Percentiles rank a stretch among this genome's conserved stretches.
These are phyloP conservation scores for Leptogaster cylindrica DNA, from an alignment of 2,888 invertebrate species.

Conservation along the genomic window DNA sequence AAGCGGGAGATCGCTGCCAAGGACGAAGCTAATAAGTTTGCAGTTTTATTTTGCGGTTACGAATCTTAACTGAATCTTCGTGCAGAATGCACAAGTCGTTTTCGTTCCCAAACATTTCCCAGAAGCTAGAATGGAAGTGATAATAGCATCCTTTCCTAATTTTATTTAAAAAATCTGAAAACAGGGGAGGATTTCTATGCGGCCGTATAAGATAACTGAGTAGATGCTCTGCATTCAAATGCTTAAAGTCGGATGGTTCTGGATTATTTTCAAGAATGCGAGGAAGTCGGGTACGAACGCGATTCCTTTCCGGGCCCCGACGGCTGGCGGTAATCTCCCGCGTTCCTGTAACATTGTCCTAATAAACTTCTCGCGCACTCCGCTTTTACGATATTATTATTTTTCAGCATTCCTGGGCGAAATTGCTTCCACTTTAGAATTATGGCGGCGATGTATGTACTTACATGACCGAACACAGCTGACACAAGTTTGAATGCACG, in stretches of 20 bases:
- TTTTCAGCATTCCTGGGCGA: slow-evolving; percentile 22
- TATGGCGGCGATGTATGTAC: slow-evolving; percentile 16
- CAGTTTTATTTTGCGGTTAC: slow-evolving; percentile 18
- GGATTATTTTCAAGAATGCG: slow-evolving; percentile 9
- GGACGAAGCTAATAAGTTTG: slow-evolving; percentile 18
- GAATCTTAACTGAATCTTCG: background rate
- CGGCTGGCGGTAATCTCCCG: slow-evolving; percentile 13
- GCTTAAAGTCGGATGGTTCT: slow-evolving; percentile 4
- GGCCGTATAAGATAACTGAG: slow-evolving; percentile 19
- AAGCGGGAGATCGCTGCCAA: no score
- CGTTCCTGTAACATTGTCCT: background rate
- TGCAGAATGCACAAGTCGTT: background rate
- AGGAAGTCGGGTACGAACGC: background rate
- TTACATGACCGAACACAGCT: slow-evolving; percentile 15
- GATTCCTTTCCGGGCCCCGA: background rate
- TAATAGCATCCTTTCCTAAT: slow-evolving; percentile 30
- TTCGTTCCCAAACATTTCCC: slow-evolving; percentile 21
- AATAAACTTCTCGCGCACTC: slow-evolving; percentile 29
- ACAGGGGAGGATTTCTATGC: slow-evolving; percentile 9
- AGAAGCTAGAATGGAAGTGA: slow-evolving; percentile 21
- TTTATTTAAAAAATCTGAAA: slow-evolving; percentile 19
- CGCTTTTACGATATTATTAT: slow-evolving; percentile 31
- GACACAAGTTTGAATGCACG: slow-evolving; percentile 14
- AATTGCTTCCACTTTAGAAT: slow-evolving; percentile 19
- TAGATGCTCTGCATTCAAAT: slow-evolving; percentile 20